A percentile compares a stretch with the other conserved stretches of the same genome.
Evolutionary conservation across 2,113 vertebrate genomes (phyloP).

Genomic region (Bujurquina vittata): DNA sequence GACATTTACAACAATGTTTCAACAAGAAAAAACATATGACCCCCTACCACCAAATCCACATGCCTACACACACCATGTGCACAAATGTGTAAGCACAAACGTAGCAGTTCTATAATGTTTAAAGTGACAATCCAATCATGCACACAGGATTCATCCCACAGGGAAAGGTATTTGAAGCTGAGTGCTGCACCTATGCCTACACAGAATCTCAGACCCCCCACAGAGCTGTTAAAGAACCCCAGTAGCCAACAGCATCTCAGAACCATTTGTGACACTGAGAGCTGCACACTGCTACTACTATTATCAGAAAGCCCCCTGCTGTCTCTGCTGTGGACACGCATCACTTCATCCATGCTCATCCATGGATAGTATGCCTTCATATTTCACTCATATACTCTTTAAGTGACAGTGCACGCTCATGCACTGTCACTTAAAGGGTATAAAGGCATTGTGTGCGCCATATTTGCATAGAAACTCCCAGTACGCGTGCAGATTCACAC

Average conservation of each 20-base stretch:
- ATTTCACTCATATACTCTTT: conserved; percentile 4
- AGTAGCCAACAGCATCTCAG: conserved; percentile 50
- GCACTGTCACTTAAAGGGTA: neutral
- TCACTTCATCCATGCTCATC: neutral
- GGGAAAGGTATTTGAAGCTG: conserved; percentile 54
- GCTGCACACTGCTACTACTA: conserved; percentile 22
- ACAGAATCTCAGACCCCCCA: conserved; percentile 59
- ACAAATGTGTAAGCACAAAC: conserved; percentile 5
- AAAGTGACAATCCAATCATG: conserved; percentile 3
- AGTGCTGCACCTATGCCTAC: conserved; percentile 50
- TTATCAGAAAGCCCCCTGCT: conserved; percentile 36
- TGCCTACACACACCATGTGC: neutral
- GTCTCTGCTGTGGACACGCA: neutral
- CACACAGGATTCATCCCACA: conserved; percentile 8
- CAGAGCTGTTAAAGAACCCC: conserved; percentile 58
- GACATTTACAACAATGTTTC: neutral
- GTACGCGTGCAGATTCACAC: neutral
- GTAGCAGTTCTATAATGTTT: neutral
- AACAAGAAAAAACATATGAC: neutral
- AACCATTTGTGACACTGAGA: conserved; percentile 40
- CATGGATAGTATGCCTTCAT: neutral
- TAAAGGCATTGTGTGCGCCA: neutral
- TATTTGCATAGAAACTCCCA: neutral
- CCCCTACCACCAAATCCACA: neutral
- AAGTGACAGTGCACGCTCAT: neutral